phyloP scores from a whole-genome alignment of 2,888 invertebrate genomes.

The Oscheius onirici region DNA sequence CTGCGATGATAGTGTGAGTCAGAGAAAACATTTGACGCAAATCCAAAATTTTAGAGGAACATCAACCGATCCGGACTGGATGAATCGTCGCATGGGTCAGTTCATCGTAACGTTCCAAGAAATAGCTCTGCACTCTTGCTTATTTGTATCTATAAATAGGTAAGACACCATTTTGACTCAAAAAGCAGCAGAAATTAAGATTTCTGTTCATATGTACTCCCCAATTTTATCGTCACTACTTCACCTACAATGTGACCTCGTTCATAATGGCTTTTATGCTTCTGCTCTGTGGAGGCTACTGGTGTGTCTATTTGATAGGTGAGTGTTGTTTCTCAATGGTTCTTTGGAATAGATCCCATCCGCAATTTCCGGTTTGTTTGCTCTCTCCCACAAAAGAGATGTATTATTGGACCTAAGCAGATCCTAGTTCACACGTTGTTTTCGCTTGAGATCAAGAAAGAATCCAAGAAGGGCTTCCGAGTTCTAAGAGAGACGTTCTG shows the following conservation, averaged over 20 bases:
- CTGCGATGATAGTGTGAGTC: conserved; percentile 17
- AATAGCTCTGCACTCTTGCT: conserved; percentile 16
- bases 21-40: neutral
- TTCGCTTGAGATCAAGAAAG: too few relatives aligned
- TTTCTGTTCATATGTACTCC: conserved; percentile 18
- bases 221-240: neutral
- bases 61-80: neutral
- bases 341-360: neutral
- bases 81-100: conserved; percentile 25
- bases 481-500: too few relatives aligned
- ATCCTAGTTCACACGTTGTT: too few relatives aligned
- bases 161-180: neutral
- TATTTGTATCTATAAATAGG: conserved; percentile 26
- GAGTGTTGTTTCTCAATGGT: neutral
- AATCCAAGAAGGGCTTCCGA: too few relatives aligned
- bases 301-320: conserved; percentile 19
- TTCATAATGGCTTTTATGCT: conserved; percentile 17
- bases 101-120: conserved; percentile 17
- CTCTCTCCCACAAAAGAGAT: neutral
- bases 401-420: too few relatives aligned
- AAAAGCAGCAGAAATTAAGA: neutral
- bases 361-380: neutral
- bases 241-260: conserved; percentile 19
- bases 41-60: neutral
- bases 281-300: conserved; percentile 7